Evolutionary conservation across 92 coral and sea anemone genomes (phyloP).

Genomic region (Micromussa lordhowensis): DNA sequence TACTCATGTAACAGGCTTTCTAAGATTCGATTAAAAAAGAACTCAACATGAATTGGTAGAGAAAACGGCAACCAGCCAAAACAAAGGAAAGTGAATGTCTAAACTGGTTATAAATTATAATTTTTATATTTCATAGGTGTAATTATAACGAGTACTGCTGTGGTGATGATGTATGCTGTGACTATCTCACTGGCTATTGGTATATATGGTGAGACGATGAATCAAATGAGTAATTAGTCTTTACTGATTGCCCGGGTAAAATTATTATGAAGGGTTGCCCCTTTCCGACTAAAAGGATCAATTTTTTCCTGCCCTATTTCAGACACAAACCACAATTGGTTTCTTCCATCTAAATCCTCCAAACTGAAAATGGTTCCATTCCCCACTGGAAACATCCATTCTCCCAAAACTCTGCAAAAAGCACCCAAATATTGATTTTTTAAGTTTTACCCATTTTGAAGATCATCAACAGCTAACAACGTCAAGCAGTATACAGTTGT

Average conservation of each 20-base stretch:
- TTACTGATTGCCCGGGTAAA: too few species aligned
- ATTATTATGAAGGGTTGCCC: too few species aligned
- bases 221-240: too few species aligned
- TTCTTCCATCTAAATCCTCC: neutral
- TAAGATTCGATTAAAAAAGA: too few species aligned
- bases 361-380: neutral
- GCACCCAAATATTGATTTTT: too few species aligned
- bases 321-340: neutral
- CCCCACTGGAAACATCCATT: too few species aligned
- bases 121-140: slow-evolving; percentile 66
- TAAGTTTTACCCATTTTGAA: too few species aligned
- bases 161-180: slow-evolving; percentile 89
- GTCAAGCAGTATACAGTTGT: too few species aligned
- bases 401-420: too few species aligned
- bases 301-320: neutral
- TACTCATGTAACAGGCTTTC: too few species aligned
- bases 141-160: slow-evolving; percentile 88
- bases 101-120: neutral
- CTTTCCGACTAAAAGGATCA: neutral
- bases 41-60: too few species aligned
- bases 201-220: slow-evolving; percentile 67
- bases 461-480: too few species aligned
- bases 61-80: neutral
- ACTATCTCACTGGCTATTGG: slow-evolving; percentile 85
- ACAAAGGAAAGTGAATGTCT: neutral